Base-by-base conservation (phyloP, 2,888 invertebrate genomes). In the Pheosia gnoma region DNA sequence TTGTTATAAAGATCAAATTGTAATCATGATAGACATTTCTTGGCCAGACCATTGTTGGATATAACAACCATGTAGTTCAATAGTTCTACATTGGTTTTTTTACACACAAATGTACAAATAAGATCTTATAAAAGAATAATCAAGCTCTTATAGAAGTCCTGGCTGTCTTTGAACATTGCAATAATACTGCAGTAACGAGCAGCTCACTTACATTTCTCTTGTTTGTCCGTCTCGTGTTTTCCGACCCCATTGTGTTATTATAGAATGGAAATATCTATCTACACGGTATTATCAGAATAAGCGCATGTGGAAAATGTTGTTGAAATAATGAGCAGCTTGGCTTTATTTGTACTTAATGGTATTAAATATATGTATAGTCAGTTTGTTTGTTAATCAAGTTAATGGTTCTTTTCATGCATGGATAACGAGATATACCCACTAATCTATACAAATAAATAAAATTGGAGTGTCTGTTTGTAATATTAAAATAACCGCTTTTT, bases 161-260 rank as follows among this genome's bases (percentile, higher is more conserved):
- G 25, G 25, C 13, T 25, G 9, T 5, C 51, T 64, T 63, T 66
- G 55, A 63, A 58, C 55, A 55, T 61, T 55, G 62, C 65, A 63
- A 71, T 71, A 72, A 67, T 65, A 63, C 58, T 66, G 25, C 57
- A 67, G 72, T 77, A 75, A 77, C 71, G 71, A 75, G 70, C 67
- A 71, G 67, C 71, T 67, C 67, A 58, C 71, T 67, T 59, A 58
- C 57, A 37, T 58, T 61, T 63, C 58, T 65, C 62, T 64, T 62
- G 64, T 61, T 65, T 57, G 62, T 63, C 59, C 57, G 56, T 67
- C 57, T 59, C 61, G 62, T 54, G 52, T 52, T 39, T 49, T 53
- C 56, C 37, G 49, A 63, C 13, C 10, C 39, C 7, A n/a, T 51
- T 58, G 9, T 25, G 51, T 51, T 58, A 39, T 39, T 13, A 41